Evolutionary conservation across 2,888 invertebrate genomes (phyloP).

Genomic region (Seladonia tumulorum): DNA sequence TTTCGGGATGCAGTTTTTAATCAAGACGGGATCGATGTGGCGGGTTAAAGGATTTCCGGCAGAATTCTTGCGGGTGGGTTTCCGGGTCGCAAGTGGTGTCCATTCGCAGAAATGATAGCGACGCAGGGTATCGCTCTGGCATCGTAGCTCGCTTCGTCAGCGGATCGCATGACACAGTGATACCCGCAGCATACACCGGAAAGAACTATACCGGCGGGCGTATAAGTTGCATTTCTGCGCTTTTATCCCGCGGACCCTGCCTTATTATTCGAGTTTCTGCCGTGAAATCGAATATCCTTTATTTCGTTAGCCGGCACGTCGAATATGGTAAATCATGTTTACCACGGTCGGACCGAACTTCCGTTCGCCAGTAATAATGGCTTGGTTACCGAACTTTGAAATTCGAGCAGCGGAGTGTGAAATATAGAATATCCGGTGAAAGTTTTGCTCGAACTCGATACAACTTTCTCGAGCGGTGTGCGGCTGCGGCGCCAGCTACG

Average conservation of each 20-base stretch:
- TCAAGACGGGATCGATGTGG: neutral
- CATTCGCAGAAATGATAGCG: conserved; percentile 1
- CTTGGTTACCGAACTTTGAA: conserved; percentile 61
- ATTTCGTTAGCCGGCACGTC: conserved; percentile 52
- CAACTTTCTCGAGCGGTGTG: conserved; percentile 45
- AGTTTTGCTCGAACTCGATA: conserved; percentile 52
- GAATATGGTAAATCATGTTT: conserved; percentile 61
- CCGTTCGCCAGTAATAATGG: conserved; percentile 65
- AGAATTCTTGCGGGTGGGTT: neutral
- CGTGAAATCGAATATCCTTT: conserved; percentile 56
- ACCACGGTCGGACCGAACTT: conserved; percentile 59
- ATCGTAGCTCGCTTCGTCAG: neutral
- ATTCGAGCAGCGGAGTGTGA: conserved; percentile 57
- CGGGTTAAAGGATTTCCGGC: neutral
- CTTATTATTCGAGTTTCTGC: conserved; percentile 15
- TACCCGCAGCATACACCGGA: neutral
- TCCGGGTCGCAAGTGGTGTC: neutral
- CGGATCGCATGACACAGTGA: neutral
- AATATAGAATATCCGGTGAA: conserved; percentile 64
- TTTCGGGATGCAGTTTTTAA: neutral
- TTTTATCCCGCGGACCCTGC: neutral
- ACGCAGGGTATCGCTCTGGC: neutral
- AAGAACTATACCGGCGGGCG: neutral
- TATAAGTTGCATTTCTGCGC: neutral
- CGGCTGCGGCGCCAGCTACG: neutral